Base-by-base conservation (phyloP, 53 echinoderm and acorn worm genomes). In the Crossaster papposus region DNA sequence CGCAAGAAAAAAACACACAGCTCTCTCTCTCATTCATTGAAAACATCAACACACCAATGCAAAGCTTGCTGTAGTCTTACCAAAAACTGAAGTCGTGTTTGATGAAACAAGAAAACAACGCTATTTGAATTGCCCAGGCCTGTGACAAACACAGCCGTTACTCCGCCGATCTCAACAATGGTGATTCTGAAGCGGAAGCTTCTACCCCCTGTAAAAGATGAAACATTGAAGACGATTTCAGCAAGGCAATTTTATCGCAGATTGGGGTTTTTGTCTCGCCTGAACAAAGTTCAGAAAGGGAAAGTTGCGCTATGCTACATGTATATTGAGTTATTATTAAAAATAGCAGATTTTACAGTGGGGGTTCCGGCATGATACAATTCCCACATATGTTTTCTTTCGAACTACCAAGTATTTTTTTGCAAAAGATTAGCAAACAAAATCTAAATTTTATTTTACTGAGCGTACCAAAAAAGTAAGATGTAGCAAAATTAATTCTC, bases 111-210 rank as follows among this genome's bases (percentile, higher is more conserved):
- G 38, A 36, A 82, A 4, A 55, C 2, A 12, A 82, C 82, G 6
- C 65, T 35, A 31, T 36, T 24, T 18, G 65, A 22, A 65, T 82
- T 65, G 30, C 9, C 36, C 36, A 82, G 65, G 30, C 64, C 82
- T 14, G 36, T 23, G 28, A 54, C 26, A 34, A 82, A 82, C 7
- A 65, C 82, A 65, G 68, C 82, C 33, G 2, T 36, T 8, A 2
- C 10, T 7, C n/a, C 36, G 38, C 18, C 33, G 82, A 82, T 82
- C 68, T 65, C 68, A 64, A 82, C 26, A 36, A 82, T 82, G 82
- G 64, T 23, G 31, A 82, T 36, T 13, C 4, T 3, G 14, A 82
- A 8, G 28, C 82, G 82, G 65, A 82, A 82, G n/a, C 14, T n/a
- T 36, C 68, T 64, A 5, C 65, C 82, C 58, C 14, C 81, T 81